Conservation (phyloP, 2,797 vertebrate species). For the Syndactyla subalaris region DNA sequence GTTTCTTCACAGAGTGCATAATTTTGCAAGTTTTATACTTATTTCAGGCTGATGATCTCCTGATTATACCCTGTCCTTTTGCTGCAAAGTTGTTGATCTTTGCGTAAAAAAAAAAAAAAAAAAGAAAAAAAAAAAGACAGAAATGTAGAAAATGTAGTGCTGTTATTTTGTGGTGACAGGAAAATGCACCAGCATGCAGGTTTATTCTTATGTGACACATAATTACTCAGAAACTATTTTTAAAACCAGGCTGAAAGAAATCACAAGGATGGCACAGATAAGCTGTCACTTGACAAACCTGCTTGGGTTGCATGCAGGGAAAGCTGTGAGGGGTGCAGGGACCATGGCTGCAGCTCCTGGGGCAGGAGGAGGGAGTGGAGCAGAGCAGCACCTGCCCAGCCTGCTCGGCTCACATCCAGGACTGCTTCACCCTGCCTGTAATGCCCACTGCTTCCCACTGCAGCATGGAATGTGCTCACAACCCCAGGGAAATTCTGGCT, state of each 20-base stretch:
- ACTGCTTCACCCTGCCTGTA: neutral
- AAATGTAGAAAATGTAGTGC: neutral
- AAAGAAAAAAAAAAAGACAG: neutral
- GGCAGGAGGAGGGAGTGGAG: neutral
- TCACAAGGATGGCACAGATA: neutral
- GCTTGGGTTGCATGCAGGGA: neutral
- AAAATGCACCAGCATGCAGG: slow-evolving; percentile 26
- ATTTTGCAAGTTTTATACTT: slow-evolving; percentile 31
- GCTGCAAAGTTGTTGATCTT: slow-evolving; percentile 45
- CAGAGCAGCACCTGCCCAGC: neutral
- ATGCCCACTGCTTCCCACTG: neutral
- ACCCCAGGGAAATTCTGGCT: neutral
- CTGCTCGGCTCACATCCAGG: accelerated
- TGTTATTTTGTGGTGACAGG: slow-evolving; percentile 8
- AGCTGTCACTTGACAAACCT: neutral
- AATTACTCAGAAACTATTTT: slow-evolving; percentile 55
- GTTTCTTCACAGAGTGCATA: slow-evolving; percentile 5
- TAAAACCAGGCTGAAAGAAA: slow-evolving; percentile 12
- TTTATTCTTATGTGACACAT: slow-evolving; percentile 42
- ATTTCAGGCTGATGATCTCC: slow-evolving; percentile 31
- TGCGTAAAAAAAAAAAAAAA: neutral
- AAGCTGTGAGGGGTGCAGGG: neutral
- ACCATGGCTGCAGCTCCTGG: neutral
- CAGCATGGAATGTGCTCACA: neutral
- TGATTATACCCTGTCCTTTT: slow-evolving; percentile 37